Percentiles rank a stretch among this genome's conserved stretches.
Conservation (phyloP, 2,797 vertebrate genomes). For the Kryptopterus vitreolus region DNA sequence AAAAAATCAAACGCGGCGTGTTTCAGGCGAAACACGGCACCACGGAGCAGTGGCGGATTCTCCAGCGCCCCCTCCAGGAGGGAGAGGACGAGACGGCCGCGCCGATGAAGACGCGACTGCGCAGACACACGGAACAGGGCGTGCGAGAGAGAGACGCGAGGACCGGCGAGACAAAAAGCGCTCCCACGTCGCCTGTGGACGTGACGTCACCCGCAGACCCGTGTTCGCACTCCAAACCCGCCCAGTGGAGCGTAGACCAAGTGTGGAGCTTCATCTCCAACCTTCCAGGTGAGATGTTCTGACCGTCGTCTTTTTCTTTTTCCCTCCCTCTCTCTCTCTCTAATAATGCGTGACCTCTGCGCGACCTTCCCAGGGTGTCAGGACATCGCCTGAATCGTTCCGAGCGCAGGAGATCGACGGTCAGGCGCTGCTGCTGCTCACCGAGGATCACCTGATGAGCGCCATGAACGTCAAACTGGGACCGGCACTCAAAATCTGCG, state of each 20-base stretch:
- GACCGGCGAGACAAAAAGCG: constrained; percentile 72
- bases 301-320: neutral
- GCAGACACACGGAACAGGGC: constrained; percentile 79
- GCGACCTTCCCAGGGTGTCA: constrained; percentile 79
- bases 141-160: constrained; percentile 71
- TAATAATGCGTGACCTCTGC: neutral
- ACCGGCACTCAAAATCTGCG: constrained; percentile 97
- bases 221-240: constrained; percentile 75
- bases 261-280: constrained; percentile 91
- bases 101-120: constrained; percentile 85
- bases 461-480: constrained; percentile 98
- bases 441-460: constrained; percentile 97
- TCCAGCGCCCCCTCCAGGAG: constrained; percentile 57
- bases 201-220: constrained; percentile 67
- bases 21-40: constrained; percentile 45
- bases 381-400: constrained; percentile 93
- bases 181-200: constrained; percentile 67
- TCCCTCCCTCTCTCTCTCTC: too few relatives aligned
- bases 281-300: constrained; percentile 85
- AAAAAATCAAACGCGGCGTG: neutral
- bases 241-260: constrained; percentile 91
- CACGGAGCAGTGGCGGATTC: constrained; percentile 56
- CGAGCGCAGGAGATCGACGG: constrained; percentile 97
- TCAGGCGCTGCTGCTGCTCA: constrained; percentile 93
- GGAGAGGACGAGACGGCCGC: constrained; percentile 75